Conservation (phyloP, 2,797 vertebrate genomes). For the Echiichthys vipera region DNA sequence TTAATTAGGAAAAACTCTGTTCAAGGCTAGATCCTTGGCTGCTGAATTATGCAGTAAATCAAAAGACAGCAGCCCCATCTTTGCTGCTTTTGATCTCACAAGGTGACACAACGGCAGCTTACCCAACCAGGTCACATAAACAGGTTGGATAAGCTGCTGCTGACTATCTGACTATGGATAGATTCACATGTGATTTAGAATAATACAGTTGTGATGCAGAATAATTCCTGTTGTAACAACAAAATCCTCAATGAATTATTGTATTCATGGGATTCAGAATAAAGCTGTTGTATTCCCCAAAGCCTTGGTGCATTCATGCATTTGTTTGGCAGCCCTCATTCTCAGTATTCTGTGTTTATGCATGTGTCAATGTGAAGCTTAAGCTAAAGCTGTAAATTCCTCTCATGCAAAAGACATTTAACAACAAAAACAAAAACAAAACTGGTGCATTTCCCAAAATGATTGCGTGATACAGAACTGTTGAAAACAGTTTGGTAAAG, state of each 20-base stretch:
- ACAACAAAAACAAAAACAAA: background rate
- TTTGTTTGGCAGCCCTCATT: background rate
- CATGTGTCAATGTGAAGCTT: background rate
- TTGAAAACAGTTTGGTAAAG: background rate
- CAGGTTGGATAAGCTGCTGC: slow-evolving; percentile 35
- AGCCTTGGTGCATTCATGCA: background rate
- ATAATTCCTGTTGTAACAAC: slow-evolving; percentile 43
- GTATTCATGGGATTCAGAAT: slow-evolving; percentile 7
- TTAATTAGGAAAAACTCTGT: background rate
- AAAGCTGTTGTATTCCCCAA: background rate
- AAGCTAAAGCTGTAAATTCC: background rate
- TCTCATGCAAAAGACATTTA: slow-evolving; percentile 1
- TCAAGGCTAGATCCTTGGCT: background rate
- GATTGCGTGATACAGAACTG: background rate
- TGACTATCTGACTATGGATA: slow-evolving; percentile 40
- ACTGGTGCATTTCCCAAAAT: background rate
- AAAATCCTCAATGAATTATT: slow-evolving; percentile 6
- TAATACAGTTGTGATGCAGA: slow-evolving; percentile 34
- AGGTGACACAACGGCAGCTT: background rate
- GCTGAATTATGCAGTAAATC: slow-evolving; percentile 7
- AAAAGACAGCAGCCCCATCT: slow-evolving; percentile 9
- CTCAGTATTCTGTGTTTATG: slow-evolving; percentile 2
- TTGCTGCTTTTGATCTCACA: slow-evolving; percentile 17
- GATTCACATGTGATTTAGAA: slow-evolving; percentile 49
- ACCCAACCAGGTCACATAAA: slow-evolving; percentile 6